Conservation (phyloP, 2,888 invertebrate species). For the Phrixothrix hirtus region DNA sequence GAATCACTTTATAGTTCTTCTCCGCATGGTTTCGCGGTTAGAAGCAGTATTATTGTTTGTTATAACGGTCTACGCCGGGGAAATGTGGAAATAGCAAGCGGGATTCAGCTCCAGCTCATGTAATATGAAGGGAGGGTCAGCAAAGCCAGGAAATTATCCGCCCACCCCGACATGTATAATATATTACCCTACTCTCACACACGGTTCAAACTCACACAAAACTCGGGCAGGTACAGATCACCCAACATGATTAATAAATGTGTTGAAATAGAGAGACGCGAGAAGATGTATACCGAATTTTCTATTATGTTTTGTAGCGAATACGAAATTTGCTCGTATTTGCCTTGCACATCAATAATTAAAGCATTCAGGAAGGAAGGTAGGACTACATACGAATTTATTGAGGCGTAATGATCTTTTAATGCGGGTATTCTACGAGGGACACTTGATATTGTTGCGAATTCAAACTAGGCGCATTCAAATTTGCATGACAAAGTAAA, state of each 20-base stretch:
- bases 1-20: conserved; percentile 48
- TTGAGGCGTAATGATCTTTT: too few relatives aligned
- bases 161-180: conserved; percentile 40
- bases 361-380: too few relatives aligned
- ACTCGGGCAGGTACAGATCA: conserved; percentile 32
- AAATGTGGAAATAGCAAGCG: conserved; percentile 34
- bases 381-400: too few relatives aligned
- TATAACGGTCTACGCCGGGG: conserved; percentile 43
- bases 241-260: conserved; percentile 27
- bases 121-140: conserved; percentile 44
- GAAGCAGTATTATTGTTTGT: conserved; percentile 44
- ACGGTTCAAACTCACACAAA: conserved; percentile 33
- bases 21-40: conserved; percentile 43
- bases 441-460: too few relatives aligned
- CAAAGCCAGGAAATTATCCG: conserved; percentile 37
- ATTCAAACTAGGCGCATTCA: too few relatives aligned
- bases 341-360: too few relatives aligned
- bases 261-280: conserved; percentile 11
- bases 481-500: too few relatives aligned
- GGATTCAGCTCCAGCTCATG: conserved; percentile 34
- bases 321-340: too few relatives aligned
- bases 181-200: conserved; percentile 34
- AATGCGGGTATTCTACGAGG: too few relatives aligned
- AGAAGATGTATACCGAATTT: conserved; percentile 10
- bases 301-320: too few relatives aligned